Evolutionary conservation across 2,888 invertebrate genomes (phyloP), one percentile per base, ranked within the genome.

Genomic region (Euspilapteryx auroguttella): DNA sequence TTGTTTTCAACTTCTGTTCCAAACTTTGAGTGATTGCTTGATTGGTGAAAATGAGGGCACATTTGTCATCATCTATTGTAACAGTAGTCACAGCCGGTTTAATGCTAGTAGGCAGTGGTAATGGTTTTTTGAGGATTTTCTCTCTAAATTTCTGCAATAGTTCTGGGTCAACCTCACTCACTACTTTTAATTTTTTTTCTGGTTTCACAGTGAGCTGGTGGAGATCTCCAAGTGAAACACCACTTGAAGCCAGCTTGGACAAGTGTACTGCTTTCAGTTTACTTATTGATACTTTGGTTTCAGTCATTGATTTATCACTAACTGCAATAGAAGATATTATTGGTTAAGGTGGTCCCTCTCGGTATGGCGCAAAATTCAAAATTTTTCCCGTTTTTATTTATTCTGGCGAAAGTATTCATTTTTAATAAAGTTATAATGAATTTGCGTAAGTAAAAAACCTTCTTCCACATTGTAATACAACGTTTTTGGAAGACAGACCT

Each of bases 221-320:
- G 3, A 82, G 51, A 44, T 83, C 79, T 21, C 80, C 79, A 21
- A 82, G 56, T 24, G 79, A 75, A 1, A 81, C 75, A 25, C 78
- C 51, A 54, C 81, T 62, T 37, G 79, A 51, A 1, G 86, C 80
- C 31, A 89, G 71, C 36, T 82, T 71, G 9, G 86, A 81, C 4
- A 89, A 53, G 45, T 87, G 83, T 29, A 78, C 71, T 4, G 86
- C 80, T 42, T 79, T 82, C 17, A 89, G 55, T 42, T 83, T 86
- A 37, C 79, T 80, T 8, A 89, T 80, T 11, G 80, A 76, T 2
- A 88, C 83, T 49, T 81, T 84, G 11, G 79, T 80, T 59, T 86
- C 83, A 28, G 65, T 83, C 47, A 83, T 81, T 3, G 73, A 31
- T 14, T 17, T 8, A 17, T 17, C 17, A 8, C 8, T 17, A 17